These are phyloP conservation scores for Diadophis punctatus DNA, from an alignment of 2,113 vertebrate species.

Conservation along the genomic window DNA sequence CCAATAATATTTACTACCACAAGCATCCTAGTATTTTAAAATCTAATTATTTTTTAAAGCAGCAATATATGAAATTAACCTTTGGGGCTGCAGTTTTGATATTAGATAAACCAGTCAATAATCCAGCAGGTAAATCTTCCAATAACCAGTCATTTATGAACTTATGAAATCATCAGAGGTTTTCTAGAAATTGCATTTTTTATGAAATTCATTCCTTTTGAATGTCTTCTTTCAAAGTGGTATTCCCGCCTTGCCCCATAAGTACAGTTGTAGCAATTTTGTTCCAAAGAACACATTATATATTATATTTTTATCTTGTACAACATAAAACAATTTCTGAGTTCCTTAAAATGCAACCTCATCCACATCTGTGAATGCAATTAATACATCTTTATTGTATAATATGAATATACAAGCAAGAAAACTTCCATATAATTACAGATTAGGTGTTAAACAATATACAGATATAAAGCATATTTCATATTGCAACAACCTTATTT, in stretches of 20 bases:
- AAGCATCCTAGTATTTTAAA: conserved; percentile 12
- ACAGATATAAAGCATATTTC: not conserved
- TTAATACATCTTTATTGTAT: not conserved
- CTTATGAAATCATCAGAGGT: not conserved
- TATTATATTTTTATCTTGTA: not conserved
- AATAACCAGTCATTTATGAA: not conserved
- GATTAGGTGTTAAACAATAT: not conserved
- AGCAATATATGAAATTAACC: not conserved
- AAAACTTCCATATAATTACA: not conserved
- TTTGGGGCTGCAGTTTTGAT: not conserved
- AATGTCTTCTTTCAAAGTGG: not conserved
- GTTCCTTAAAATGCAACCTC: not conserved
- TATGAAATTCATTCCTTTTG: not conserved
- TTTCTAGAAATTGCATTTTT: conserved; percentile 12
- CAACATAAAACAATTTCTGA: not conserved
- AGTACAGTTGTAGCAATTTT: not conserved
- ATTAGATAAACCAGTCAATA: not conserved
- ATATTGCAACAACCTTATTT: not conserved
- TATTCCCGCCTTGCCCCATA: not conserved
- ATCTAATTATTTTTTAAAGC: conserved; percentile 18
- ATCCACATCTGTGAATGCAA: not conserved
- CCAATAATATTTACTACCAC: not conserved
- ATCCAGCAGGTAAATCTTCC: not conserved
- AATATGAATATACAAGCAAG: too few relatives aligned
- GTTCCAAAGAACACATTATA: not conserved